A percentile compares a stretch with the other conserved stretches of the same genome.
These are phyloP conservation scores for Chrysolina americana DNA, from an alignment of 2,888 invertebrate genomes.

Conservation along the genomic window DNA sequence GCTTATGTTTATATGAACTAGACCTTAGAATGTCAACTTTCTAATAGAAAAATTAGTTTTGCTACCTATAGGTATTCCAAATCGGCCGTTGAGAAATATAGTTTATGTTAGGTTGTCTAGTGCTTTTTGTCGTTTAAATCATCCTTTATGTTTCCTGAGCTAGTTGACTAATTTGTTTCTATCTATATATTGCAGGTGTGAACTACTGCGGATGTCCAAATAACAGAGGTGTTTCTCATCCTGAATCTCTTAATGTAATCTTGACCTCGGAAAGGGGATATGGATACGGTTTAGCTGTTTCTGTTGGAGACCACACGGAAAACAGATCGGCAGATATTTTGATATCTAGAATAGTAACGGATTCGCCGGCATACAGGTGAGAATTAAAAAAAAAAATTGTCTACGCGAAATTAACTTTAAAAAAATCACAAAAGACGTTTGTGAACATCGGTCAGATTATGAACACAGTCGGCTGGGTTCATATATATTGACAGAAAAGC, in stretches of 20 bases:
- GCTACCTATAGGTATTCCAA: no score
- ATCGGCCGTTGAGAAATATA: no score
- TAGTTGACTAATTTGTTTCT: neutral
- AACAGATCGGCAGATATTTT: conserved; percentile 67
- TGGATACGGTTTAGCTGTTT: conserved; percentile 72
- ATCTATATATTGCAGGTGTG: conserved; percentile 49
- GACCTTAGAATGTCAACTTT: no score
- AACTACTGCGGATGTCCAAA: conserved; percentile 58
- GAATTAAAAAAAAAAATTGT: conserved; percentile 33
- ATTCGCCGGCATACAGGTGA: conserved; percentile 75
- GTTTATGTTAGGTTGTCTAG: no score
- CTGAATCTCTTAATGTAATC: conserved; percentile 72
- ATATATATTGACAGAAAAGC: no score
- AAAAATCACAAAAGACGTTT: no score
- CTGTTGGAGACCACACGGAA: conserved; percentile 68
- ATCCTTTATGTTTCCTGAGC: no score
- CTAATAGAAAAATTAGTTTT: no score
- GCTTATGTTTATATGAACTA: no score
- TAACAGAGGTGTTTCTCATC: conserved; percentile 69
- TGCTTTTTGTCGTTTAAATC: no score
- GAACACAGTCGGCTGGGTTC: no score
- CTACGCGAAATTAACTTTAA: neutral
- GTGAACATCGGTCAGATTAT: no score
- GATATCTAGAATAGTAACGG: conserved; percentile 71
- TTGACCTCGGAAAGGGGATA: conserved; percentile 71